Percentiles rank a stretch among this genome's conserved stretches.
phyloP scores from a whole-genome alignment of 2,888 invertebrate genomes.

The Acanthosepion pharaonis region DNA sequence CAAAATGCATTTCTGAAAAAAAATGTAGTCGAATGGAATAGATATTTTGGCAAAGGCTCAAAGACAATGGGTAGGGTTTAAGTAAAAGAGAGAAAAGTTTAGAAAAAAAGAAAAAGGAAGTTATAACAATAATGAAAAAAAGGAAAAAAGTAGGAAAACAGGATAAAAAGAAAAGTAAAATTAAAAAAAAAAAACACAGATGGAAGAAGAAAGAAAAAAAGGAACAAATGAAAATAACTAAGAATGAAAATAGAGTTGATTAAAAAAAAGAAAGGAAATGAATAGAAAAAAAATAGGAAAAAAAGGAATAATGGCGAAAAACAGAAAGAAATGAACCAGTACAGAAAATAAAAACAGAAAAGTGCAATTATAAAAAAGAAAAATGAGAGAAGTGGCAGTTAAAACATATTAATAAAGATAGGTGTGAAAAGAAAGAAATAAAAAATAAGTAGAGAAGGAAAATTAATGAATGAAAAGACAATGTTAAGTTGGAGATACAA shows the following conservation, averaged over 20 bases:
- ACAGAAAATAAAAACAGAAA: no score
- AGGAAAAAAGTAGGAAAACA: background rate
- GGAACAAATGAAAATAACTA: background rate
- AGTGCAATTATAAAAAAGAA: no score
- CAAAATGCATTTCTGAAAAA: slow-evolving; percentile 21
- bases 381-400: no score
- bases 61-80: background rate
- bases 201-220: background rate
- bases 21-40: background rate
- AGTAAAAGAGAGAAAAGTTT: background rate
- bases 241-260: background rate
- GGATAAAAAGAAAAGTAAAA: background rate
- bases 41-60: background rate
- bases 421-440: no score
- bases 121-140: background rate
- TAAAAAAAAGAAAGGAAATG: background rate
- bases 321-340: no score
- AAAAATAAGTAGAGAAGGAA: no score
- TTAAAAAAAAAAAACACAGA: background rate
- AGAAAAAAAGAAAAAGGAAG: background rate
- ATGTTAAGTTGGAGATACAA: no score
- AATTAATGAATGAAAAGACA: no score
- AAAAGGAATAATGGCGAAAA: background rate
- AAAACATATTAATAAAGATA: no score
- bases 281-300: background rate